Percentiles rank a stretch among this genome's conserved stretches.
Conservation (phyloP, 2,888 invertebrate genomes). For the Lepidocyrtinus sp. region DNA sequence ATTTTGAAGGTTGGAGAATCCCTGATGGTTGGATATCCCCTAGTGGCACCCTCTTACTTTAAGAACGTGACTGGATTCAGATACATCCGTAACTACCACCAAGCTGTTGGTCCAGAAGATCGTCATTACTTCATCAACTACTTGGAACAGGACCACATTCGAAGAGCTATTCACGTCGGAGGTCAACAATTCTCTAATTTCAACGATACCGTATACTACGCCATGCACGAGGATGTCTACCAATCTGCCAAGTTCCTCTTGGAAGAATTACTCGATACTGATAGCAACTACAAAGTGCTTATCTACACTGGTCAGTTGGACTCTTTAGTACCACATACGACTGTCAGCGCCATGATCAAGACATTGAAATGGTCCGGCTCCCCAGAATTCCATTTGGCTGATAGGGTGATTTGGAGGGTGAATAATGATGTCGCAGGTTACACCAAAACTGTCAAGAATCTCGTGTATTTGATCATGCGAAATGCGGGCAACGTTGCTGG, state of each 20-base stretch:
- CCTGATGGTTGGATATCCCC: constrained; percentile 81
- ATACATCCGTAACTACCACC: constrained; percentile 83
- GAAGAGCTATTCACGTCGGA: constrained; percentile 62
- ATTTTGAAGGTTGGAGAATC: constrained; percentile 69
- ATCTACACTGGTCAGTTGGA: constrained; percentile 63
- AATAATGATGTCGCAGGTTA: constrained; percentile 64
- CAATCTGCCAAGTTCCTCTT: constrained; percentile 57
- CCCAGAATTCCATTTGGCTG: constrained; percentile 57
- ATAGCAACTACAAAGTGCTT: constrained; percentile 63
- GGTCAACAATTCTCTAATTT: constrained; percentile 63
- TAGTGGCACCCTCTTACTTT: constrained; percentile 77
- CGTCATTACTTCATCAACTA: constrained; percentile 64
- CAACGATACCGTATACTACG: constrained; percentile 64
- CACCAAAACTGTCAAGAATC: constrained; percentile 62
- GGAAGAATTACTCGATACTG: constrained; percentile 62
- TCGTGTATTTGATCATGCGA: constrained; percentile 62
- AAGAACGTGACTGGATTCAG: constrained; percentile 83
- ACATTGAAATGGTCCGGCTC: constrained; percentile 60
- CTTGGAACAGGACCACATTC: constrained; percentile 61
- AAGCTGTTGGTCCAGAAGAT: constrained; percentile 76
- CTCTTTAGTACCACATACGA: constrained; percentile 61
- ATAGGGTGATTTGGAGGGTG: constrained; percentile 64
- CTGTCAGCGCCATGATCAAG: constrained; percentile 59
- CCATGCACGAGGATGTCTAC: constrained; percentile 65
- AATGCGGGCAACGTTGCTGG: constrained; percentile 64